Percentiles rank a stretch among this genome's conserved stretches.
phyloP scores from a whole-genome alignment of 2,797 vertebrate species.

The Hapalemur alaotrensis region DNA sequence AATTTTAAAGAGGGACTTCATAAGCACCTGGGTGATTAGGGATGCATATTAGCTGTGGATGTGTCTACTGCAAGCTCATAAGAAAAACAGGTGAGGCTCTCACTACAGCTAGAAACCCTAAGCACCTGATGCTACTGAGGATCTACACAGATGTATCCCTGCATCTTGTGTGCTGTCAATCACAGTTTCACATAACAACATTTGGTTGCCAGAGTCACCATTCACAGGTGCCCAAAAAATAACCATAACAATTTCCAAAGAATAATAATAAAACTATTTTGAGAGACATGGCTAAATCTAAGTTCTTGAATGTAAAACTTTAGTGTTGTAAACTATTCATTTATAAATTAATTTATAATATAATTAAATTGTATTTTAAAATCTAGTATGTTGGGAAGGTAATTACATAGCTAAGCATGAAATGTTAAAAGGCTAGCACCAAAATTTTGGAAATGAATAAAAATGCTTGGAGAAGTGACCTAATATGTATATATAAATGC shows the following conservation, averaged over 20 bases:
- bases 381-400: not conserved
- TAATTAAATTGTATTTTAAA: not conserved
- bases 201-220: not conserved
- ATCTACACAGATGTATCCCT: not conserved
- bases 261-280: not conserved
- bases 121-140: not conserved
- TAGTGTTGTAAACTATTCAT: not conserved
- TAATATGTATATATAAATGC: not conserved
- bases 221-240: not conserved
- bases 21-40: not conserved
- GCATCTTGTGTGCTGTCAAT: accelerated
- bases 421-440: not conserved
- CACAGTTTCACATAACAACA: not conserved
- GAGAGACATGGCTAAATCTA: not conserved
- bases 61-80: not conserved
- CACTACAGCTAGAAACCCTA: not conserved
- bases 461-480: not conserved
- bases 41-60: not conserved
- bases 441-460: not conserved
- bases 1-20: not conserved
- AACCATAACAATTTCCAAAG: not conserved
- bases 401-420: not conserved
- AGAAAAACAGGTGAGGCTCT: not conserved
- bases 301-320: not conserved
- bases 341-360: not conserved